Conservation (phyloP, 2,113 vertebrate genomes). For the Ictidomys tridecemlineatus region DNA sequence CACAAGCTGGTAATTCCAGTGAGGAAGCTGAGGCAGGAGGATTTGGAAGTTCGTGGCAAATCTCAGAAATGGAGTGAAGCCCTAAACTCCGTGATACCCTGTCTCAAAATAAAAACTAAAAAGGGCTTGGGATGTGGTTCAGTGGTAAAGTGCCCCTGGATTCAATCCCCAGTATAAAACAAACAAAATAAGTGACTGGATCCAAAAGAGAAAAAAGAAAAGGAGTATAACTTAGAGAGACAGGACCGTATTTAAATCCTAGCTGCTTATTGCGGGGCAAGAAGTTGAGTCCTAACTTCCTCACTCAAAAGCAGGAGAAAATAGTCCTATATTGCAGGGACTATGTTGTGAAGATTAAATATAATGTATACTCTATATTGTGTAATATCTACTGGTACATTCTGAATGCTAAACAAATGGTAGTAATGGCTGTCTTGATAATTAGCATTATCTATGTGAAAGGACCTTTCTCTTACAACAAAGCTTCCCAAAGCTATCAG, state of each 20-base stretch:
- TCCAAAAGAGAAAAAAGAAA: not conserved
- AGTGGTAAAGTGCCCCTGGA: too few relatives aligned
- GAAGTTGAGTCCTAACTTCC: not conserved
- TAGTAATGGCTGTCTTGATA: not conserved
- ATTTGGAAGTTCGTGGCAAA: too few relatives aligned
- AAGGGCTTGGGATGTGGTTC: too few relatives aligned
- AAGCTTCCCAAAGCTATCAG: not conserved
- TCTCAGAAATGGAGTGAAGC: too few relatives aligned
- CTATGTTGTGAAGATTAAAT: not conserved
- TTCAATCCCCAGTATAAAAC: too few relatives aligned
- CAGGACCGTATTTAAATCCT: not conserved
- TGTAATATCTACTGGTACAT: not conserved
- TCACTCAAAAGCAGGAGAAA: conserved; percentile 5
- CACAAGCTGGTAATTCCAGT: too few relatives aligned
- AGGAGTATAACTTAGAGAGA: not conserved
- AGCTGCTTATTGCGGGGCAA: not conserved
- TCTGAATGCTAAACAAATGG: not conserved
- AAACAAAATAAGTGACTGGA: not conserved
- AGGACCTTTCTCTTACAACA: conserved; percentile 24
- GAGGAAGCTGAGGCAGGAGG: too few relatives aligned
- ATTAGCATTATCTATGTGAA: not conserved
- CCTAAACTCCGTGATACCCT: too few relatives aligned
- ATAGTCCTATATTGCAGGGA: not conserved
- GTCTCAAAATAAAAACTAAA: too few relatives aligned
- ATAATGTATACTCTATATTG: not conserved